phyloP scores from a whole-genome alignment of 2,797 vertebrate species.

The Liparis tanakae region DNA sequence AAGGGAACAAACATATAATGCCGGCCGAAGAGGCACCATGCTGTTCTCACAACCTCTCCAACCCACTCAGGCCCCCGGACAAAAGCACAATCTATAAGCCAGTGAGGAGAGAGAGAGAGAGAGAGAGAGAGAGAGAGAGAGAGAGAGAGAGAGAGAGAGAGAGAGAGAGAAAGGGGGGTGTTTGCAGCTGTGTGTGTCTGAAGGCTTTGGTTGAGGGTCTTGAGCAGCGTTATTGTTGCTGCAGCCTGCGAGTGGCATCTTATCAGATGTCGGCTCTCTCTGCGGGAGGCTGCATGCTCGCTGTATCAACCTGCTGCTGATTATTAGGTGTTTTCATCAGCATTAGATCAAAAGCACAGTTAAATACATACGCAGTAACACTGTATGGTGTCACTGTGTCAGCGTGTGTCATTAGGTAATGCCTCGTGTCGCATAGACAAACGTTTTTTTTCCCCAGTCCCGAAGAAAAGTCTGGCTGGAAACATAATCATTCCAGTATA shows the following conservation, averaged over 20 bases:
- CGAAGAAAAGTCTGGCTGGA: neutral
- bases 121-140: neutral
- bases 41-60: slow-evolving; percentile 56
- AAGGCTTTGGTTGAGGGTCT: slow-evolving; percentile 20
- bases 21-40: slow-evolving; percentile 30
- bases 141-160: no score
- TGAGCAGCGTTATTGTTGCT: slow-evolving; percentile 27
- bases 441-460: no score
- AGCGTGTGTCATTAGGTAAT: slow-evolving; percentile 7
- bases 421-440: neutral
- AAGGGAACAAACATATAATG: slow-evolving; percentile 47
- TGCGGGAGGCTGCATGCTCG: slow-evolving; percentile 31
- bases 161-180: slow-evolving; percentile 5
- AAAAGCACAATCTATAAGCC: slow-evolving; percentile 2
- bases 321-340: slow-evolving; percentile 29
- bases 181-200: slow-evolving; percentile 18
- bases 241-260: slow-evolving; percentile 51
- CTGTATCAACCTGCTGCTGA: slow-evolving; percentile 47
- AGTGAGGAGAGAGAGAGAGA: neutral
- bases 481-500: neutral
- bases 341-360: neutral
- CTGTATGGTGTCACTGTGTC: neutral
- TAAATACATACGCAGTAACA: neutral
- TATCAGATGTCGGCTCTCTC: slow-evolving; percentile 35
- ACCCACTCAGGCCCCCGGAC: slow-evolving; percentile 27